A percentile compares a stretch with the other conserved stretches of the same genome.
phyloP scores from a whole-genome alignment of 2,113 vertebrate genomes.

The Meleagris gallopavo region DNA sequence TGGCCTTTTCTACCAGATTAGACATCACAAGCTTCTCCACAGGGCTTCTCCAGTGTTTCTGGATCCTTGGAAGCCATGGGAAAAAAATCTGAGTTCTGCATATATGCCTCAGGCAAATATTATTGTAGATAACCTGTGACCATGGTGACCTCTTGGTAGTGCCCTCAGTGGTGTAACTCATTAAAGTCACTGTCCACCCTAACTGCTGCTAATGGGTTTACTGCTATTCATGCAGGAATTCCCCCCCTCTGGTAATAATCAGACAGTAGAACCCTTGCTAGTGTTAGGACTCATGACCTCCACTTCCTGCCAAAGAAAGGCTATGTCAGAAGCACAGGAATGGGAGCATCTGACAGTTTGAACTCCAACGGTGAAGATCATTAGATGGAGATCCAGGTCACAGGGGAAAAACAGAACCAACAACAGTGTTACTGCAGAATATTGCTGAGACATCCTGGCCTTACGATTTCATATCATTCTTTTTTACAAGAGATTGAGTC shows the following conservation, averaged over 20 bases:
- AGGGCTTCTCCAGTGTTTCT: neutral
- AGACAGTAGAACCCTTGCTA: neutral
- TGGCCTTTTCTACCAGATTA: neutral
- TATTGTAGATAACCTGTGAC: neutral
- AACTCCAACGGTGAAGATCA: neutral
- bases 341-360: neutral
- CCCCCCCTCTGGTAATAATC: neutral
- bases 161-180: neutral
- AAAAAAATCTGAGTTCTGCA: neutral
- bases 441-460: neutral
- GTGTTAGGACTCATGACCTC: neutral
- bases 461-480: neutral
- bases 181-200: neutral
- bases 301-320: neutral
- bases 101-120: neutral
- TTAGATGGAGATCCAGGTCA: neutral
- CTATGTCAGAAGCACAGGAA: fast-evolving
- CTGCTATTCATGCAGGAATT: neutral
- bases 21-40: neutral
- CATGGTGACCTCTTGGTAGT: neutral
- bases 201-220: neutral
- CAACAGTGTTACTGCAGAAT: neutral
- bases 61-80: neutral
- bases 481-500: neutral
- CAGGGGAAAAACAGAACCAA: neutral